phyloP scores from a whole-genome alignment of 37 sponge, comb jelly and placozoan species.

The Ianthella basta region DNA sequence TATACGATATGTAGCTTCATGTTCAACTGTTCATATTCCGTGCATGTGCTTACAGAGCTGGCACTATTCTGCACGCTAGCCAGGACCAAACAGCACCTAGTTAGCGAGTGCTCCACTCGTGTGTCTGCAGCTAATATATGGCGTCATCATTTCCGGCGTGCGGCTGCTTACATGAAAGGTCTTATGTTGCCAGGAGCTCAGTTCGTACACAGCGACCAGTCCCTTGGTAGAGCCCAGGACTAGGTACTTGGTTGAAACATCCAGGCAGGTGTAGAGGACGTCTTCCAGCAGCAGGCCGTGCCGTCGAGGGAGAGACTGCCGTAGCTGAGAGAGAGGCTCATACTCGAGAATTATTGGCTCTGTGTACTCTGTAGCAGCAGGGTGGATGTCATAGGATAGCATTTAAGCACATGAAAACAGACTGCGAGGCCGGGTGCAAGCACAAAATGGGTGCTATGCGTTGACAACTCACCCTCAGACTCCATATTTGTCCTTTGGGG shows the following conservation, averaged over 20 bases:
- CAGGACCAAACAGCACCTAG: too few relatives aligned
- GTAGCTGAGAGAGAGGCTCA: not conserved
- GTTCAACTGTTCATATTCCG: too few relatives aligned
- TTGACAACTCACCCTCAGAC: too few relatives aligned
- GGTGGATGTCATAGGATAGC: not conserved
- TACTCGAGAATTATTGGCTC: constrained; percentile 18
- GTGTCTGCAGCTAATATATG: too few relatives aligned
- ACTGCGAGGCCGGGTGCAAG: not conserved
- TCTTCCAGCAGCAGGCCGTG: constrained; percentile 20
- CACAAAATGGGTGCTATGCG: not conserved
- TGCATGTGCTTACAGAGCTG: too few relatives aligned
- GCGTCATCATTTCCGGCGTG: too few relatives aligned
- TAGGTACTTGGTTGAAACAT: constrained; percentile 54
- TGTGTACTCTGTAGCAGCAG: not conserved
- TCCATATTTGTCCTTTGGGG: too few relatives aligned
- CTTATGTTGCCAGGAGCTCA: not conserved
- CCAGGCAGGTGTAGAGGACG: constrained; percentile 73
- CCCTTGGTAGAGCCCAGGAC: constrained; percentile 79
- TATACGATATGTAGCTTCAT: too few relatives aligned
- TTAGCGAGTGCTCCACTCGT: too few relatives aligned
- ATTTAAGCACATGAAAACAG: not conserved
- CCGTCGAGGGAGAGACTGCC: not conserved
- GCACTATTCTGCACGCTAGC: too few relatives aligned
- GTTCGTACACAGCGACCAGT: constrained; percentile 63
- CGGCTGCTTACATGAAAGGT: constrained; percentile 9